Conservation (phyloP, 2,888 invertebrate genomes). For the Nomada ruficornis region DNA sequence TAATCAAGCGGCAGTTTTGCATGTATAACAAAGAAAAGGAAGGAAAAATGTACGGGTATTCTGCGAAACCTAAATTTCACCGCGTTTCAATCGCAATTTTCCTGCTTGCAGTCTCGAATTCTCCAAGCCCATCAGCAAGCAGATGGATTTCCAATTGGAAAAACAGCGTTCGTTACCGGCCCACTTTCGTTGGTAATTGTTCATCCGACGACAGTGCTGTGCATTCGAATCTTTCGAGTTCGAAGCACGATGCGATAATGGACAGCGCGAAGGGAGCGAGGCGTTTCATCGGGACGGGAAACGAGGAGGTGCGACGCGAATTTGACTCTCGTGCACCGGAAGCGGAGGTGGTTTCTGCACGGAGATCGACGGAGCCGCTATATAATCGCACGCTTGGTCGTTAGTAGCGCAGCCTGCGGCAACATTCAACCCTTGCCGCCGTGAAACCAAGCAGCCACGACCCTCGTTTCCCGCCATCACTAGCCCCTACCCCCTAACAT, state of each 20-base stretch:
- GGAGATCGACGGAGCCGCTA: slow-evolving; percentile 70
- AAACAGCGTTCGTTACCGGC: slow-evolving; percentile 25
- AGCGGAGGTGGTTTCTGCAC: slow-evolving; percentile 72
- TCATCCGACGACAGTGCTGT: slow-evolving; percentile 22
- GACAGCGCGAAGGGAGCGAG: neutral
- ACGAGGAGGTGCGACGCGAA: slow-evolving; percentile 48
- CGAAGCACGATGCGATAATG: slow-evolving; percentile 41
- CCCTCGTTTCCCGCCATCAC: slow-evolving; percentile 63
- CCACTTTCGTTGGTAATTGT: slow-evolving; percentile 26
- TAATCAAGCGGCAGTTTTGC: neutral
- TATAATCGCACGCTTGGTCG: slow-evolving; percentile 77
- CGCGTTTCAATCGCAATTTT: neutral
- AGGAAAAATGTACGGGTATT: neutral
- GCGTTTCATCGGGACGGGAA: slow-evolving; percentile 46
- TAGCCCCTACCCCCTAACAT: slow-evolving; percentile 54
- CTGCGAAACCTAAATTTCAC: slow-evolving; percentile 4
- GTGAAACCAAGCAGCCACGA: slow-evolving; percentile 67
- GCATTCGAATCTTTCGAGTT: slow-evolving; percentile 6
- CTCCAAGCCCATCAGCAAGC: neutral
- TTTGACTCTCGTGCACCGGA: slow-evolving; percentile 67
- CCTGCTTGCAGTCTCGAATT: neutral
- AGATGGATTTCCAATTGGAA: slow-evolving; percentile 19
- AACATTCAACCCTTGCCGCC: slow-evolving; percentile 77
- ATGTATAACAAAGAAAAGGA: too few relatives aligned
- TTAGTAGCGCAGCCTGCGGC: slow-evolving; percentile 76